Base-by-base conservation (phyloP, 1,140 invertebrate genomes). In the Ceratina calcarata region DNA sequence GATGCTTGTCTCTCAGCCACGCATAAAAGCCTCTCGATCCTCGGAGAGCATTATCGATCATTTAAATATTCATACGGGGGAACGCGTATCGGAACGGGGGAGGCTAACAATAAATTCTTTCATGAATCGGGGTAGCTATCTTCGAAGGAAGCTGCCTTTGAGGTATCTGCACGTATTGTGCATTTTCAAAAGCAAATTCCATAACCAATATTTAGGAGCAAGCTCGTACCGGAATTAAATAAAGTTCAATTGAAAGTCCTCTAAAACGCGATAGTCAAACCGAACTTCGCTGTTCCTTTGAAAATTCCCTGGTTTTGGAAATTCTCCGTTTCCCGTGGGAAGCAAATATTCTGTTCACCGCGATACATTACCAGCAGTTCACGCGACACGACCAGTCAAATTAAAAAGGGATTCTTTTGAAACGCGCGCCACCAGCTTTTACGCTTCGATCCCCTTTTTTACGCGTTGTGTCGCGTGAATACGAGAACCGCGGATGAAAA, bases 391-490 rank as follows among this genome's bases (percentile, higher is more conserved):
- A 22, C 60, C 67, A 71, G 67, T 81, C 73, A 74, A 84, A 84
- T 84, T 84, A 77, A 78, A 77, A 60, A 71, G 75, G 72, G 51
- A 53, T 64, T 57, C 64, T 82, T 78, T 82, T 69, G 78, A 82
- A 74, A 74, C 77, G 71, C 20, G 70, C 68, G 37, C 66, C 27
- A 22, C 74, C 60, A 73, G 84, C 37, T 85, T 86, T 86, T 83
- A 51, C 84, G 65, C 76, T 77, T 79, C 53, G 53, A 86, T 79
- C 58, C 73, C 27, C 64, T 79, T 69, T 61, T 81, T 69, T 58
- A 27, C 27, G 57, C 32, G 16, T 51, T 37, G 67, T 58, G 37
- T 66, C 49, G 62, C 80, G 73, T 64, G 84, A 86, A 86, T 82
- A 77, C 83, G 60, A 80, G 71, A 68, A 18, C 66, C 66, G 22